A percentile compares a stretch with the other conserved stretches of the same genome.
Conservation (phyloP, 2,888 invertebrate genomes). For the Synanthedon vespiformis region DNA sequence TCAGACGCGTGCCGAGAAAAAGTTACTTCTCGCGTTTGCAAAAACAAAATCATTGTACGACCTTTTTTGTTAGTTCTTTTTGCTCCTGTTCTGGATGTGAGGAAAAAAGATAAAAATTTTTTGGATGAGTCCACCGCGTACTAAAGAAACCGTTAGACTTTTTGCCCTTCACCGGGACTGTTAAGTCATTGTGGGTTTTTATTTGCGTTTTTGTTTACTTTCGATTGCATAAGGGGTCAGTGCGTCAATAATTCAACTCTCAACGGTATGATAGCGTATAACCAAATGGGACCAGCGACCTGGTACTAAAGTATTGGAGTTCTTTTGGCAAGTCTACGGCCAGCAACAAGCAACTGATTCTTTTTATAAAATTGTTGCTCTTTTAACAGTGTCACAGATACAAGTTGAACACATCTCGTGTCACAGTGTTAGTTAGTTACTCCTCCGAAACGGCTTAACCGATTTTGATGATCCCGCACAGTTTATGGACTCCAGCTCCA, state of each 20-base stretch:
- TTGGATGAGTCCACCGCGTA: constrained; percentile 24
- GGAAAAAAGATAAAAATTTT: constrained; percentile 33
- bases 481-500: too few species aligned
- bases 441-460: too few species aligned
- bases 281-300: too few species aligned
- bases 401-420: too few species aligned
- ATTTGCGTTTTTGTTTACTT: constrained; percentile 23
- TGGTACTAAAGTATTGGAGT: too few species aligned
- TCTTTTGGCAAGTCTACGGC: too few species aligned
- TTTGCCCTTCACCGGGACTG: constrained; percentile 37
- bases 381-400: too few species aligned
- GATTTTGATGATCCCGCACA: too few species aligned
- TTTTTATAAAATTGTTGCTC: too few species aligned
- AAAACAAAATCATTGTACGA: constrained; percentile 50
- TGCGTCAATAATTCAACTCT: not conserved
- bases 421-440: too few species aligned
- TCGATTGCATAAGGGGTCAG: constrained; percentile 9
- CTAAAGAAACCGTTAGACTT: constrained; percentile 55
- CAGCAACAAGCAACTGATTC: too few species aligned
- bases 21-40: constrained; percentile 51
- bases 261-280: too few species aligned
- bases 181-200: constrained; percentile 29
- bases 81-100: constrained; percentile 39
- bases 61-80: constrained; percentile 47
- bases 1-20: constrained; percentile 62